Evolutionary conservation across 2,888 invertebrate species (phyloP), one percentile per base, ranked within the genome.

Genomic region (Apamea crenata): DNA sequence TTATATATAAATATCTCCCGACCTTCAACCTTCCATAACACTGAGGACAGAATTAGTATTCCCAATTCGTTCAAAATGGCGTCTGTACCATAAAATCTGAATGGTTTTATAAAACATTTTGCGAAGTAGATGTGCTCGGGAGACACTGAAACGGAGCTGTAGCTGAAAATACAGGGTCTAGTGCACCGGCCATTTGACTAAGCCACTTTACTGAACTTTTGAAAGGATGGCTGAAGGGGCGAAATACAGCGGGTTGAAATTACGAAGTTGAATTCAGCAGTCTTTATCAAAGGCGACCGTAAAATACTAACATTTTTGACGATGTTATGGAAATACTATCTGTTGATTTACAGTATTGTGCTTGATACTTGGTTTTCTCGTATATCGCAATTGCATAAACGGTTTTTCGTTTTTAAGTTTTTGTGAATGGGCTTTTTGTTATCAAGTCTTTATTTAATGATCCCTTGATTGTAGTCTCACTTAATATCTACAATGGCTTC

Each of bases 161-260:
- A 78, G 72, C 75, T 70, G 82, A 83, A 85, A 87, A 85, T 83
- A 87, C 87, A 78, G 80, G 84, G 84, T 82, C 84, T 88, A 87
- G 90, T 91, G 92, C 92, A 91, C 84, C 90, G 90, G 88, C 93
- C 92, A 94, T 94, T 94, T 93, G 90, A 92, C 93, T 94, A 92
- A 94, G 93, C 93, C 92, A 93, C 92, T 94, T 93, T 92, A 86
- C 87, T 87, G 81, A 75, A 88, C 83, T 87, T 88, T 81, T 84
- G 70, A 77, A 78, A 74, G 70, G 81, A 56, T 83, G 88, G 91
- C 56, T 2, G 79, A 87, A 90, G 86, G 63, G 47, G 87, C 2
- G 74, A 78, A 85, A 74, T 69, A 10, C 1, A 79, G 88, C 85
- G 85, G 73, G 36, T n/a, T 53, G 32, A 65, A 47, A 32, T 63